These are phyloP conservation scores for Remorina albescens DNA, from an alignment of 2,797 vertebrate species.

Conservation along the genomic window DNA sequence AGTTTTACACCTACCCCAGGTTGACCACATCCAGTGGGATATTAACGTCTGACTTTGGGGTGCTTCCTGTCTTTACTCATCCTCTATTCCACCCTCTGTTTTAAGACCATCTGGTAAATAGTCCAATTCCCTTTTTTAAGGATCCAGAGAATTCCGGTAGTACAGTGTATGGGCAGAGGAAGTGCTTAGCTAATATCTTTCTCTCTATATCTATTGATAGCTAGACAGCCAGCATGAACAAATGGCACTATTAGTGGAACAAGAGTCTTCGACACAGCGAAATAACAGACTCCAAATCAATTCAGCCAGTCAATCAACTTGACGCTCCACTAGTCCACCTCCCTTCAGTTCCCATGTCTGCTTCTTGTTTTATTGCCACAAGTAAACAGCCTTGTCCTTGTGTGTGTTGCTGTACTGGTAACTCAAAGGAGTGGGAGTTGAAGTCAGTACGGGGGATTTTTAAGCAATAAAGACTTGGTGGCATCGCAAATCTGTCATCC, in stretches of 20 bases:
- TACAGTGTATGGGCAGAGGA: conserved; percentile 43
- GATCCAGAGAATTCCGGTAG: not conserved
- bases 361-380: conserved; percentile 11
- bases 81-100: no score
- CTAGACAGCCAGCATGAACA: conserved; percentile 49
- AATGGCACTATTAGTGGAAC: conserved; percentile 73
- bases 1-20: not conserved
- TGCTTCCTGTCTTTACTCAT: no score
- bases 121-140: not conserved
- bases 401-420: not conserved
- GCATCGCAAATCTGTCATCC: not conserved
- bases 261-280: conserved; percentile 56
- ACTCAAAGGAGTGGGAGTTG: not conserved
- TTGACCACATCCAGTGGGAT: not conserved
- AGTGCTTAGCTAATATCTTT: conserved; percentile 69
- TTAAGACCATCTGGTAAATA: not conserved
- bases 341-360: not conserved
- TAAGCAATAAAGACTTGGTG: not conserved
- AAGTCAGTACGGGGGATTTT: not conserved
- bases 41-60: no score
- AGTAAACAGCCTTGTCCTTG: conserved; percentile 4
- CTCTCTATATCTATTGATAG: conserved; percentile 65
- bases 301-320: conserved; percentile 63
- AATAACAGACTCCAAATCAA: conserved; percentile 72
- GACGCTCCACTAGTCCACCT: conserved; percentile 27